Percentiles rank a stretch among this genome's conserved stretches.
These are phyloP conservation scores for Geotria australis DNA, from an alignment of 2,797 vertebrate genomes.

Conservation along the genomic window DNA sequence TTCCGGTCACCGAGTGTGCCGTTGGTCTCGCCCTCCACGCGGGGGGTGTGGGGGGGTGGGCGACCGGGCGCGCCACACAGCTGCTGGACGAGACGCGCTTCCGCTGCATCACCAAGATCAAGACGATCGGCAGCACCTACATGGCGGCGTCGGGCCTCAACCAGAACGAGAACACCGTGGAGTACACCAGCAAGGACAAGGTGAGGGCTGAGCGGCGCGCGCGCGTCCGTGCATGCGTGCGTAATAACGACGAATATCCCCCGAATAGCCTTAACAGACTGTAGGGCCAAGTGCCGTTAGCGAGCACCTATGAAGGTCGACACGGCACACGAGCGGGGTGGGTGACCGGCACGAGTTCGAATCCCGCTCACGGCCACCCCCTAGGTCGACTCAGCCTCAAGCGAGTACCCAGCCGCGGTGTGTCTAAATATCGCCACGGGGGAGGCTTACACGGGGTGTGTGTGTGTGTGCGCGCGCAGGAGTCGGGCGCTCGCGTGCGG, in stretches of 20 bases:
- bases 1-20: no score
- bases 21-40: no score
- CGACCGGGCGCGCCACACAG: constrained; percentile 9
- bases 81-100: constrained; percentile 54
- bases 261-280: no score
- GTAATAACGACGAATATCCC: no score
- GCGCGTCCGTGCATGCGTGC: constrained; percentile 3
- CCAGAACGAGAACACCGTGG: constrained; percentile 28
- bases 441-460: not conserved
- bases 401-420: no score
- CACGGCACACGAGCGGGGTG: no score
- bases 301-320: constrained; percentile 9
- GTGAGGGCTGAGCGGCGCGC: not conserved
- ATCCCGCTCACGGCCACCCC: no score
- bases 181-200: not conserved
- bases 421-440: no score
- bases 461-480: not conserved
- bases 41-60: no score
- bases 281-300: constrained; percentile 19
- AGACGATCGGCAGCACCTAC: constrained; percentile 91
- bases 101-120: constrained; percentile 75
- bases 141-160: constrained; percentile 86
- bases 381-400: no score
- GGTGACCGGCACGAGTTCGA: no score
- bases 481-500: not conserved